Percentiles rank a stretch among this genome's conserved stretches.
These are phyloP conservation scores for Micromesistius poutassou DNA, from an alignment of 2,797 vertebrate species.

Conservation along the genomic window DNA sequence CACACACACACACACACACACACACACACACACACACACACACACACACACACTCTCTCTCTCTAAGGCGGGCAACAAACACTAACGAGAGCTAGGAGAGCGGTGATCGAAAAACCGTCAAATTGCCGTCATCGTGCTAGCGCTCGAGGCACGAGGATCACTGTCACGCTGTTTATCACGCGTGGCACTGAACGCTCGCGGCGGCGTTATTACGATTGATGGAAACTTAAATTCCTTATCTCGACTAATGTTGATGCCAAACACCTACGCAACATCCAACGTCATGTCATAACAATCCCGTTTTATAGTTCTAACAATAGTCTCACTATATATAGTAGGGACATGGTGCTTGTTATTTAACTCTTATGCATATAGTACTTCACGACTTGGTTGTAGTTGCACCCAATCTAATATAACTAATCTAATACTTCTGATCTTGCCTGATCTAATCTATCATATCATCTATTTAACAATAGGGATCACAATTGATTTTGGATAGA, in stretches of 20 bases:
- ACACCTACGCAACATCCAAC: background rate
- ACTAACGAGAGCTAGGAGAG: background rate
- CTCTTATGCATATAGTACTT: background rate
- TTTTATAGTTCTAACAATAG: background rate
- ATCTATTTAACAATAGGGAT: background rate
- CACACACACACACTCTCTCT: too few species aligned
- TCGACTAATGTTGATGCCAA: background rate
- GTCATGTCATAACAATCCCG: background rate
- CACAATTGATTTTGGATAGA: conserved; percentile 8
- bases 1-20: too few species aligned
- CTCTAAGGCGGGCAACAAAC: too few species aligned
- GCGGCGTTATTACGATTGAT: conserved; percentile 10
- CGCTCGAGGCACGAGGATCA: background rate
- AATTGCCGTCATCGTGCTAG: background rate
- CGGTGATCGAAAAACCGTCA: background rate
- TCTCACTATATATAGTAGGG: too few species aligned
- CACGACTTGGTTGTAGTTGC: background rate
- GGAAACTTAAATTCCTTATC: background rate
- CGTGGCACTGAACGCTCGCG: conserved; percentile 6
- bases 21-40: too few species aligned
- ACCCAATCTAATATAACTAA: background rate
- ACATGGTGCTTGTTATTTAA: background rate
- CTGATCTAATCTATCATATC: background rate
- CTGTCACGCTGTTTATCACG: too few species aligned
- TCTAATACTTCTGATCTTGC: background rate